Evolutionary conservation across 2,888 invertebrate genomes (phyloP).

Genomic region (Slavum lentiscoides): DNA sequence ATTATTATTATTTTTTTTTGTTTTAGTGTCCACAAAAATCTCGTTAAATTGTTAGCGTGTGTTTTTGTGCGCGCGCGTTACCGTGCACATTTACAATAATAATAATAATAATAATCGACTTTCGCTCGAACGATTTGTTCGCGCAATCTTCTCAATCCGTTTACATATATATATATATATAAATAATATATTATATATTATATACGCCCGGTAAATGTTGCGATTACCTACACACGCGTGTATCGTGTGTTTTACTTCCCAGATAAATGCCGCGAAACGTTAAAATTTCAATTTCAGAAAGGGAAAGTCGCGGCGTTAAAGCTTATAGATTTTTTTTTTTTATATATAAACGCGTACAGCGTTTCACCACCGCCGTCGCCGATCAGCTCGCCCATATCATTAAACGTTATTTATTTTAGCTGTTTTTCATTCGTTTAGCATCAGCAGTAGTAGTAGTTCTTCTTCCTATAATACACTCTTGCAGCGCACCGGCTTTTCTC

Average conservation of each 20-base stretch:
- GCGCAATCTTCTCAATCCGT: constrained; percentile 41
- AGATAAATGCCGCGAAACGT: constrained; percentile 15
- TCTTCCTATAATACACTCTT: not conserved
- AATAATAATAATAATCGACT: constrained; percentile 11
- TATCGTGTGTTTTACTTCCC: not conserved
- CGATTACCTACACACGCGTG: no score
- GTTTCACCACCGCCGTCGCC: constrained; percentile 31
- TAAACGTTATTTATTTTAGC: constrained; percentile 32
- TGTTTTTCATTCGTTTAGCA: not conserved
- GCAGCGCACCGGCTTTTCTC: not conserved
- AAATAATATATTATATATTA: no score
- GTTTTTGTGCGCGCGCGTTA: not conserved
- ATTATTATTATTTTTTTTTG: not conserved
- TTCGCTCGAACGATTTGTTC: constrained; percentile 28
- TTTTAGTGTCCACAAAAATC: not conserved
- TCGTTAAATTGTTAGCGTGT: constrained; percentile 29
- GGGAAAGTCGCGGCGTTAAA: constrained; percentile 26
- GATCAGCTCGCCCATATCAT: no score
- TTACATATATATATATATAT: no score
- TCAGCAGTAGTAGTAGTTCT: not conserved
- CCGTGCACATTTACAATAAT: no score
- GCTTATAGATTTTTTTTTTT: no score
- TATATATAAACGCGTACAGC: not conserved
- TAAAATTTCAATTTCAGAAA: constrained; percentile 31
- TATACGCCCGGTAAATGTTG: no score